Percentiles rank a stretch among this genome's conserved stretches.
phyloP scores from a whole-genome alignment of 2,888 invertebrate genomes.

The Vanessa cardui region DNA sequence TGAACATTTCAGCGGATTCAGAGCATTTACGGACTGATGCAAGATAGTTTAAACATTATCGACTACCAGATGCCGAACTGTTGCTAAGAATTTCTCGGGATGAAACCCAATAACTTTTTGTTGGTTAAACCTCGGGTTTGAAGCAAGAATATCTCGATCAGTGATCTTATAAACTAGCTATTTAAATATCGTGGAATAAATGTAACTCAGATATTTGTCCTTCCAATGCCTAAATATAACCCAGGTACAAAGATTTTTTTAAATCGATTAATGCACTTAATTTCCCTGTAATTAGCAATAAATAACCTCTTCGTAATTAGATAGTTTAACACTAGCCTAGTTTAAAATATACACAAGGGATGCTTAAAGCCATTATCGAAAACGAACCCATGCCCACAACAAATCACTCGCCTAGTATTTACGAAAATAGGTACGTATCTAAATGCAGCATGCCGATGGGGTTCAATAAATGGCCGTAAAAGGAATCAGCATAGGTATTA shows the following conservation, averaged over 20 bases:
- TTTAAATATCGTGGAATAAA: no score
- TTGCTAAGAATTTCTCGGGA: no score
- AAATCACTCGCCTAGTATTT: conserved; percentile 21
- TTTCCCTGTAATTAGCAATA: conserved; percentile 21
- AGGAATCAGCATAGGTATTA: conserved; percentile 33
- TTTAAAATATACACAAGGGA: conserved; percentile 31
- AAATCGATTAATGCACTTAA: conserved; percentile 1
- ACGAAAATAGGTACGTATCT: conserved; percentile 15
- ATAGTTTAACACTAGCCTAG: conserved; percentile 26
- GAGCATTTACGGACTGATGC: no score
- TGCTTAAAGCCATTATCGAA: conserved; percentile 24
- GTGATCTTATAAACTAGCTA: no score
- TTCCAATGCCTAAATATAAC: no score
- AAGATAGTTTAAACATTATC: no score
- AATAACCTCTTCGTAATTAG: conserved; percentile 29
- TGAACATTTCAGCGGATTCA: no score
- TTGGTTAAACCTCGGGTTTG: no score
- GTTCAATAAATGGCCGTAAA: conserved; percentile 32
- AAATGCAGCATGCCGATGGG: conserved; percentile 3
- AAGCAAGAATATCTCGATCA: no score
- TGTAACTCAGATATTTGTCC: no score
- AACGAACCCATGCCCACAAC: conserved; percentile 23
- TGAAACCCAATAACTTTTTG: no score
- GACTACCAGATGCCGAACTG: no score
- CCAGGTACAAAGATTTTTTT: background rate